A percentile compares a stretch with the other conserved stretches of the same genome.
phyloP scores from a whole-genome alignment of 1,140 invertebrate genomes.

The Stegodyphus mimosarum region DNA sequence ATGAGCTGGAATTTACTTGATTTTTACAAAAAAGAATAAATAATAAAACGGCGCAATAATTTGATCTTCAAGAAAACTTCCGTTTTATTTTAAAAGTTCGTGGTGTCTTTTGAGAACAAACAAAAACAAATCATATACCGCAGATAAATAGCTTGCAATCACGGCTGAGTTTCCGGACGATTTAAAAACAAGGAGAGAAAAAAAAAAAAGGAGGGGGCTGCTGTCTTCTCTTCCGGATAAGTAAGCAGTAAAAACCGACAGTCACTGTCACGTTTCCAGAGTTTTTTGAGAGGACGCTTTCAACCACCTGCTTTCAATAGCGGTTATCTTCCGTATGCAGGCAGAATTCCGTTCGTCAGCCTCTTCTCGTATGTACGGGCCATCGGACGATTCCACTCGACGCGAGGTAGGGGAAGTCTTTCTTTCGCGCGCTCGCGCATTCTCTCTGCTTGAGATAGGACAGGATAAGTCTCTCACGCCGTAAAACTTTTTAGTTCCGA shows the following conservation, averaged over 20 bases:
- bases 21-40: too few relatives aligned
- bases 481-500: constrained; percentile 9
- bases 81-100: too few relatives aligned
- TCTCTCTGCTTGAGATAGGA: not conserved
- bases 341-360: constrained; percentile 23
- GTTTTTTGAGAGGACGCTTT: constrained; percentile 9
- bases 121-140: too few relatives aligned
- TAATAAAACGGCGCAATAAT: too few relatives aligned
- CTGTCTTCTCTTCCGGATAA: not conserved
- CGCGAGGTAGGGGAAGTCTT: constrained; percentile 2
- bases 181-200: too few relatives aligned
- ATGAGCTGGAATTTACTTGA: too few relatives aligned
- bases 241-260: too few relatives aligned
- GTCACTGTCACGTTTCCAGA: constrained; percentile 26
- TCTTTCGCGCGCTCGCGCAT: not conserved
- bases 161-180: too few relatives aligned
- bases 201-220: not conserved
- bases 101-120: too few relatives aligned
- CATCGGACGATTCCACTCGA: constrained; percentile 17
- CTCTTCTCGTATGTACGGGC: constrained; percentile 24
- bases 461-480: not conserved
- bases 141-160: too few relatives aligned
- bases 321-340: constrained; percentile 42
- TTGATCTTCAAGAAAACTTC: too few relatives aligned
- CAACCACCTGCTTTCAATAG: constrained; percentile 14